Conservation (phyloP, 2,797 vertebrate species). For the Moxostoma hubbsi region DNA sequence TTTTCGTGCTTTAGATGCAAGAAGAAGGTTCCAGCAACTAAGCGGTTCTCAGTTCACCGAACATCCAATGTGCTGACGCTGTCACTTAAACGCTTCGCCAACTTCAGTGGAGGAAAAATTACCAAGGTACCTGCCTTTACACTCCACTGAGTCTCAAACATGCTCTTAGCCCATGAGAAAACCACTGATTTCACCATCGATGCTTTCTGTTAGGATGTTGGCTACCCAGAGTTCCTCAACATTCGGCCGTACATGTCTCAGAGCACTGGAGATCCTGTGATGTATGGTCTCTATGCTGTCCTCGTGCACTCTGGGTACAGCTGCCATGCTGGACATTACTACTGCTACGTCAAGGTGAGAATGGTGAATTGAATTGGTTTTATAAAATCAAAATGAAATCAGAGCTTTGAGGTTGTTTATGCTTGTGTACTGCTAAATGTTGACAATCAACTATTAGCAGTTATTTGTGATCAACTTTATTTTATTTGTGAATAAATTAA, state of each 20-base stretch:
- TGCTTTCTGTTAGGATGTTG: constrained; percentile 82
- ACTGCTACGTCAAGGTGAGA: constrained; percentile 92
- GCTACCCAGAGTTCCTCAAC: constrained; percentile 92
- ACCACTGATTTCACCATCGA: background rate
- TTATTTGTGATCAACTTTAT: too few relatives aligned
- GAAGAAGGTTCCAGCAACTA: constrained; percentile 94
- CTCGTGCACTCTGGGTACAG: constrained; percentile 95
- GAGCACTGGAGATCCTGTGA: constrained; percentile 85
- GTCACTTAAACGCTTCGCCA: constrained; percentile 93
- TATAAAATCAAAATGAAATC: too few relatives aligned
- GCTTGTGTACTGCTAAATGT: too few relatives aligned
- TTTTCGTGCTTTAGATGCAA: constrained; percentile 81
- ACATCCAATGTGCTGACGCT: constrained; percentile 91
- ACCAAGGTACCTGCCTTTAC: constrained; percentile 80
- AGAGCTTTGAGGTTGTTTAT: too few relatives aligned
- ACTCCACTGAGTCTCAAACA: background rate
- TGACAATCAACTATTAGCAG: too few relatives aligned
- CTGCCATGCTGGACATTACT: constrained; percentile 94
- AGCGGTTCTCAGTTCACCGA: constrained; percentile 92
- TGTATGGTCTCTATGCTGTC: constrained; percentile 91
- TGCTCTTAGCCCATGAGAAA: background rate
- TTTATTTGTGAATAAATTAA: too few relatives aligned
- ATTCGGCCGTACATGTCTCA: constrained; percentile 96
- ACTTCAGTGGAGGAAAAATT: constrained; percentile 92
- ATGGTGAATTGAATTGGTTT: constrained; percentile 2